A percentile compares a stretch with the other conserved stretches of the same genome.
Conservation (phyloP, 2,113 vertebrate genomes). For the Channa maculata region DNA sequence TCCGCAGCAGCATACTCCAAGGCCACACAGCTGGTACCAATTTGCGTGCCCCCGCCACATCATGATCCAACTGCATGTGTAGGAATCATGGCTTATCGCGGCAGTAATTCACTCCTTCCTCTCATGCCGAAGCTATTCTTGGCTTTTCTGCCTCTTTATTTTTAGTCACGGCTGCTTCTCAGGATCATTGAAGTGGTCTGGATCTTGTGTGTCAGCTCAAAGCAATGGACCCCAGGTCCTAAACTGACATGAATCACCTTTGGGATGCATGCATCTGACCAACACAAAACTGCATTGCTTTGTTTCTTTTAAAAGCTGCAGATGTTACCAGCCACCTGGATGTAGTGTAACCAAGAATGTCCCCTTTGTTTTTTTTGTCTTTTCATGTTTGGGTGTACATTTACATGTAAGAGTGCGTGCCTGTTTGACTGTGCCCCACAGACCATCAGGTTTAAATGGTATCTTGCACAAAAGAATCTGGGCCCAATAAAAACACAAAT, state of each 20-base stretch:
- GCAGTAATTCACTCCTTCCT: slow-evolving; percentile 81
- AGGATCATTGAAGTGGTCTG: slow-evolving; percentile 78
- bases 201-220: slow-evolving; percentile 65
- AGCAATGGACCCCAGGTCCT: slow-evolving; percentile 40
- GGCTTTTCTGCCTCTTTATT: slow-evolving; percentile 77
- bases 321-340: slow-evolving; percentile 65
- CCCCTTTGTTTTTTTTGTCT: slow-evolving; percentile 37
- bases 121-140: slow-evolving; percentile 82
- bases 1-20: slow-evolving; percentile 79
- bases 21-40: slow-evolving; percentile 85
- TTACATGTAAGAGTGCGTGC: slow-evolving; percentile 36
- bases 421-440: slow-evolving; percentile 35
- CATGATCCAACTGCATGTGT: slow-evolving; percentile 79
- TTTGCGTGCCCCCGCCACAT: slow-evolving; percentile 80
- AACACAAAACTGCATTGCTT: slow-evolving; percentile 43
- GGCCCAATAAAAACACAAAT: slow-evolving; percentile 65
- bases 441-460: slow-evolving; percentile 63
- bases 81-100: slow-evolving; percentile 81
- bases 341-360: slow-evolving; percentile 41
- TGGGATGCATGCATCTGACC: slow-evolving; percentile 32
- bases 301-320: slow-evolving; percentile 44
- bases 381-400: slow-evolving; percentile 22
- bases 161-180: slow-evolving; percentile 80
- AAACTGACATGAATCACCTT: slow-evolving; percentile 62
- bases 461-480: slow-evolving; percentile 68